A percentile compares a stretch with the other conserved stretches of the same genome.
Evolutionary conservation across 2,113 vertebrate genomes (phyloP).

Genomic region (Stegastes partitus): DNA sequence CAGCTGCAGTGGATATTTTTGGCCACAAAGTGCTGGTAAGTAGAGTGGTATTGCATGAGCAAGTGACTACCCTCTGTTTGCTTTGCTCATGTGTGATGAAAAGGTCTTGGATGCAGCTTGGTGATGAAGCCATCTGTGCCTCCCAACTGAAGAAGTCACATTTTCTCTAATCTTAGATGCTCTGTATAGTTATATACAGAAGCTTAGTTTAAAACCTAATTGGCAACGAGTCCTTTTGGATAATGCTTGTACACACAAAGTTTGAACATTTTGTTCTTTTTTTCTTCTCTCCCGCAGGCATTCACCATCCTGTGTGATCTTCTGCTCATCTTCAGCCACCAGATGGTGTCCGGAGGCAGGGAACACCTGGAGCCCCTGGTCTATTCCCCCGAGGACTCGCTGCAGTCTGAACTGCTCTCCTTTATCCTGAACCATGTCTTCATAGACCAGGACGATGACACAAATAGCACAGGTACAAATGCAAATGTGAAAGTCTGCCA

Average conservation of each 20-base stretch:
- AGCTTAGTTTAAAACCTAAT: not conserved
- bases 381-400: constrained; percentile 95
- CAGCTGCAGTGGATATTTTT: not conserved
- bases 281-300: constrained; percentile 84
- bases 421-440: constrained; percentile 99
- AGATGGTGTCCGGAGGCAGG: constrained; percentile 96
- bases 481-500: not conserved
- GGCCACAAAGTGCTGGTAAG: not conserved
- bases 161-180: not conserved
- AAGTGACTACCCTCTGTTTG: not conserved
- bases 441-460: constrained; percentile 98
- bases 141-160: not conserved
- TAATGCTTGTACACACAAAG: not conserved
- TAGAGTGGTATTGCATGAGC: not conserved
- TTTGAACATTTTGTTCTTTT: not conserved
- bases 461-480: constrained; percentile 91
- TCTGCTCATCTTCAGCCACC: constrained; percentile 99
- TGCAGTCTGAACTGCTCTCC: constrained; percentile 95
- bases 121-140: not conserved
- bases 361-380: constrained; percentile 96
- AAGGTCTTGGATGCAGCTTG: not conserved
- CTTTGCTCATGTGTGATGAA: not conserved
- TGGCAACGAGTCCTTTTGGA: not conserved
- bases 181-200: not conserved
- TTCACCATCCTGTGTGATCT: constrained; percentile 98